Evolutionary conservation across 2,113 vertebrate species (phyloP), one percentile per base, ranked within the genome.

Genomic region (Ornithorhynchus anatinus): DNA sequence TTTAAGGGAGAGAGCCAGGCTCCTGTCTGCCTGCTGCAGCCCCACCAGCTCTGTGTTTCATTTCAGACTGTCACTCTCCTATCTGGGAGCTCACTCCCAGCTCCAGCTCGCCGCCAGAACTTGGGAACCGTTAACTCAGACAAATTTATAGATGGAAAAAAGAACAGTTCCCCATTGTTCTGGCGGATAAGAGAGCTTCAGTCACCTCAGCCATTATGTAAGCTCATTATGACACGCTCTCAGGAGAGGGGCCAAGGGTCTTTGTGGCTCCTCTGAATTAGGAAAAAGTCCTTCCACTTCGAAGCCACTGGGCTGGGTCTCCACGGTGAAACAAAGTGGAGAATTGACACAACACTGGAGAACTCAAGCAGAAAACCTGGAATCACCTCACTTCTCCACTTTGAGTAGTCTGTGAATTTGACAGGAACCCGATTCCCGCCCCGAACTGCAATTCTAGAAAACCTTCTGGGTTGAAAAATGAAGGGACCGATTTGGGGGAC

Each of bases 1-100:
- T 93, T 90, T 89, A 88, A 88, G 86, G 86, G 91, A 88, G 87
- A 90, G 93, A 90, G 90, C 89, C 91, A 92, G 94, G 94, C 91
- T 94, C 94, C 95, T 93, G 94, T 95, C 93, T 95, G 94, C 93
- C 94, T 91, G 92, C 92, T 90, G 92, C 93, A 90, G 91, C 88
- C 86, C 92, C 90, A 89, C 91, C 90, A 95, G 95, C 93, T 95
- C 93, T 88, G 91, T 92, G 92, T 95, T 95, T 95, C 93, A 92
- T 95, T 96, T 94, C 93, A 92, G 89, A 91, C 93, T 96, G 94
- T 96, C 94, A 94, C 88, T 85, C 85, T 84, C 77, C 89, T 94
- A 93, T 94, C 95, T 93, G 91, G 89, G 79, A 87, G 74, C 85
- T 89, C 87, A 85, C 88, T 88, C 85, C 87, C 72, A 76, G 79